Percentiles rank a stretch among this genome's conserved stretches.
These are phyloP conservation scores for Caenorhabditis inopinata DNA, from an alignment of 1,140 invertebrate species.

Conservation along the genomic window DNA sequence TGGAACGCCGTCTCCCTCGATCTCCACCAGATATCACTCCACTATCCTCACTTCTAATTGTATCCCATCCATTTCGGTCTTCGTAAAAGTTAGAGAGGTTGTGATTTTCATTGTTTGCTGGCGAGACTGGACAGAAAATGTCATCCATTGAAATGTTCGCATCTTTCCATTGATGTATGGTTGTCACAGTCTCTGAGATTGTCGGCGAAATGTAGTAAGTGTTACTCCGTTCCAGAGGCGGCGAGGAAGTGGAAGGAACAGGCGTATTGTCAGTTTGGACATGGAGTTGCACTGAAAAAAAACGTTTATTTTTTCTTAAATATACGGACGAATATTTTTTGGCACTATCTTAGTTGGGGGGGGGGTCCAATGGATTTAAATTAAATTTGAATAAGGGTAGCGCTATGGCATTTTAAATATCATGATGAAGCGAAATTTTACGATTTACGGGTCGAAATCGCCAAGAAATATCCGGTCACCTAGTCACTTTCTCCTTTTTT, in stretches of 20 bases:
- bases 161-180: conserved; percentile 21
- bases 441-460: no score
- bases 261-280: background rate
- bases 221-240: background rate
- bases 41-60: conserved; percentile 24
- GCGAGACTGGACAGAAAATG: background rate
- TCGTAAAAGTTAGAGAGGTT: conserved; percentile 16
- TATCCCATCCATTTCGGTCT: conserved; percentile 7
- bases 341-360: no score
- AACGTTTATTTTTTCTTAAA: no score
- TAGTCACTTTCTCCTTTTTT: no score
- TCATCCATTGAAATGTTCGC: conserved; percentile 21
- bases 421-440: no score
- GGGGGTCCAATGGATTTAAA: no score
- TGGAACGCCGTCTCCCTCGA: background rate
- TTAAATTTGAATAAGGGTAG: no score
- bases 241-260: background rate
- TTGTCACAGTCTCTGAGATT: conserved; percentile 1
- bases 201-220: background rate
- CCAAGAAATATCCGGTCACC: no score
- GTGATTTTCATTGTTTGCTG: background rate
- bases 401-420: no score
- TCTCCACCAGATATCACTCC: conserved; percentile 17
- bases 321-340: no score
- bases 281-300: background rate